Base-by-base conservation (phyloP, 2,797 vertebrate species). In the Nasua narica region DNA sequence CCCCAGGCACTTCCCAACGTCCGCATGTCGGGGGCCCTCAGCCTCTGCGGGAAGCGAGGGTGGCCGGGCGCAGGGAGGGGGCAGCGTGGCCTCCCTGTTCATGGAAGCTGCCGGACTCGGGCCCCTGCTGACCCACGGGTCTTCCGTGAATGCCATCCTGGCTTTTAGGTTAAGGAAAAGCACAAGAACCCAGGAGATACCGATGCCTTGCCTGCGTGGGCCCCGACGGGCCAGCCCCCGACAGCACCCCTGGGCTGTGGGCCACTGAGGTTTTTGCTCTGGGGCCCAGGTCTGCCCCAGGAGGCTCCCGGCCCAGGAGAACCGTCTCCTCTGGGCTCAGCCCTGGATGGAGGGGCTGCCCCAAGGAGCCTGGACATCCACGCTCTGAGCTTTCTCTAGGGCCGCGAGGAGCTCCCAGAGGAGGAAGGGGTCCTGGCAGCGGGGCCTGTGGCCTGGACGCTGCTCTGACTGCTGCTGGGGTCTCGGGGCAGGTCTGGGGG, bases 141-240 rank as follows among this genome's bases (percentile, higher is more conserved):
- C 98, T 97, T 93, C 97, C 97, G 85, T 91, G 95, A 98, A 72
- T 0, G 0, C 8, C 0, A 4, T 4, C 0, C 2, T 0, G 5
- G 23, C 37, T 2, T 1, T 1, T 14, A 3, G 15, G 29, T 27
- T 5, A 13, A 60, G 82, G 35, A 58, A 96, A 23, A 97, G 96
- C 95, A 78, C 83, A 65, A n/a, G 21, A 62, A 46, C 78, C 0
- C 0, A 35, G 93, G 96, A 96, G 97, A 92, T 86, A 98, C 97
- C 93, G 67, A 91, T 32, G 90, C 96, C 96, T 94, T 62, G 87
- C 95, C 93, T 93, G 94, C 90, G 74, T 43, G 8, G 1, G 86
- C 48, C 56, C 87, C 21, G 5, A 25, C 43, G 74, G 87, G 32
- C 87, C 65, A 0, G 58, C n/a, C 11, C 25, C 25, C 0, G 0